phyloP scores from a whole-genome alignment of 2,888 invertebrate species.

The Sicus ferrugineus region DNA sequence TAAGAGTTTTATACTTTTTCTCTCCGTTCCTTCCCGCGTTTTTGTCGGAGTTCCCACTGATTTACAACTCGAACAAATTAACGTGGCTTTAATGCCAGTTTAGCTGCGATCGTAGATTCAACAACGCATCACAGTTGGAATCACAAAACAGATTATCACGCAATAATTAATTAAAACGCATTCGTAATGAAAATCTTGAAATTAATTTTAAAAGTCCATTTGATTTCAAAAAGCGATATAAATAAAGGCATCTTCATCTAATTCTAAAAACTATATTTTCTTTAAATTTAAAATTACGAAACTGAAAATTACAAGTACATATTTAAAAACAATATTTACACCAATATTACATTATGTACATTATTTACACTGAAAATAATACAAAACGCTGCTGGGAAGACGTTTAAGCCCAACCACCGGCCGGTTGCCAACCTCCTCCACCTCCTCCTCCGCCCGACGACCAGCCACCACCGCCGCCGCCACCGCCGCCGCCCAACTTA shows the following conservation, averaged over 20 bases:
- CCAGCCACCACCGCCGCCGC: constrained; percentile 45
- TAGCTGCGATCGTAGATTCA: background rate
- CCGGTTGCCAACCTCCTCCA: constrained; percentile 38
- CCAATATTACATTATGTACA: background rate
- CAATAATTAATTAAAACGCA: background rate
- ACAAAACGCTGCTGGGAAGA: background rate
- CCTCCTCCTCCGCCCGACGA: constrained; percentile 47
- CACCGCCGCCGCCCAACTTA: constrained; percentile 38
- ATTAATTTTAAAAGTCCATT: background rate
- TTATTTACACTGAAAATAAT: constrained; percentile 6
- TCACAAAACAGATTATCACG: background rate
- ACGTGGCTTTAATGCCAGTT: background rate
- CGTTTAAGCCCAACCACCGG: constrained; percentile 43
- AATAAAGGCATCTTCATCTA: background rate
- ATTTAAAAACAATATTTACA: background rate
- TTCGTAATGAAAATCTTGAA: background rate
- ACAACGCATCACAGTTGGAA: background rate
- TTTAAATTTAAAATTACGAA: background rate
- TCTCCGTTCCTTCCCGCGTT: too few relatives aligned
- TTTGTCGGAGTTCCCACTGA: too few relatives aligned
- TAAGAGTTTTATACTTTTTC: too few relatives aligned
- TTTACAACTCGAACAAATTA: too few relatives aligned
- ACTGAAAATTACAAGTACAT: background rate
- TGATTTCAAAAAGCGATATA: background rate
- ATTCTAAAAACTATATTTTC: background rate